Conservation (phyloP, 2,797 vertebrate species). For the Tolypeutes matacus region DNA sequence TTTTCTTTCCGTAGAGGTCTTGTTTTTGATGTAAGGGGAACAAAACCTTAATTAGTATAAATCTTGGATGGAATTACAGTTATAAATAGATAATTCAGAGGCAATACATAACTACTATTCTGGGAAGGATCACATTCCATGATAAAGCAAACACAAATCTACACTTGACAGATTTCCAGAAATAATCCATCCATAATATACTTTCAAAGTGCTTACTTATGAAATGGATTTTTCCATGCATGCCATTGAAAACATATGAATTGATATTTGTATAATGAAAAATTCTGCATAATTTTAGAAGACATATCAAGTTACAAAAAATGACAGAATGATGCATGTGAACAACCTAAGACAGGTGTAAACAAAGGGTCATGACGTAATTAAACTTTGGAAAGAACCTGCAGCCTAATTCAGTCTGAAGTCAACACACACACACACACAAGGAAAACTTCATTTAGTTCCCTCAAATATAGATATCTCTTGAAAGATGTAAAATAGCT, state of each 20-base stretch:
- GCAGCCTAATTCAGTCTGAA: neutral
- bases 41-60: neutral
- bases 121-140: neutral
- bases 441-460: neutral
- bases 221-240: neutral
- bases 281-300: neutral
- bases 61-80: constrained; percentile 10
- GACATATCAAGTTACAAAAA: neutral
- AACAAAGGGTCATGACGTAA: neutral
- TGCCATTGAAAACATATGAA: neutral
- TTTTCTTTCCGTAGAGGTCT: neutral
- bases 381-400: neutral
- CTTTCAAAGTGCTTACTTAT: neutral
- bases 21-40: neutral
- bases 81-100: neutral
- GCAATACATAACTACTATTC: neutral
- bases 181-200: neutral
- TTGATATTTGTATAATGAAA: neutral
- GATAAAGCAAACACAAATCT: neutral
- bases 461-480: neutral
- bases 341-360: neutral
- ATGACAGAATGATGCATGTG: neutral
- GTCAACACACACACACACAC: neutral
- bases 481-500: neutral
- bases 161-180: neutral